These are phyloP conservation scores for Alces alces DNA, from an alignment of 2,113 vertebrate species.

Conservation along the genomic window DNA sequence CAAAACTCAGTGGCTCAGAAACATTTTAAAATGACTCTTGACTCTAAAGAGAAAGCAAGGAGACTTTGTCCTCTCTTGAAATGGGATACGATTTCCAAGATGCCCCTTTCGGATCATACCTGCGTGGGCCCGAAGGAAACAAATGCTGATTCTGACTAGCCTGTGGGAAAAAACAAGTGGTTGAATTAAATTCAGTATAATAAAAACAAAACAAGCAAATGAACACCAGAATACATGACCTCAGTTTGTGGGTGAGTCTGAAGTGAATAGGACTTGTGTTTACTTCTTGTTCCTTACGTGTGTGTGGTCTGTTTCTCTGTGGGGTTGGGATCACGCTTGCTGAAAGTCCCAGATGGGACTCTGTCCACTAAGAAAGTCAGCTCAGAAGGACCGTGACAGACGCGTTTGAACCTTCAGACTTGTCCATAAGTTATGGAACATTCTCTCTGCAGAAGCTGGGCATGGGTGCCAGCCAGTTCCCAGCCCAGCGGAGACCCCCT, in stretches of 20 bases:
- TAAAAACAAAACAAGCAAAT: background rate
- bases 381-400: background rate
- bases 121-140: background rate
- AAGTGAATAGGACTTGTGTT: background rate
- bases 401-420: rapidly evolving
- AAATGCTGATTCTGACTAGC: background rate
- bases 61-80: background rate
- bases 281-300: background rate
- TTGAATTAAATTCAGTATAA: background rate
- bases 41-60: background rate
- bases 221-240: rapidly evolving
- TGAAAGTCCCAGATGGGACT: background rate
- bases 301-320: no score
- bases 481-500: background rate
- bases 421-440: background rate
- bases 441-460: background rate
- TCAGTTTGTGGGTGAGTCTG: background rate
- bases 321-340: background rate
- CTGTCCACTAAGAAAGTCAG: background rate
- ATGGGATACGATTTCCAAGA: background rate
- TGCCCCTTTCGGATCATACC: background rate
- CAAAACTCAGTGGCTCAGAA: background rate
- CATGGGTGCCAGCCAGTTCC: background rate
- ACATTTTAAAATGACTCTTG: background rate
- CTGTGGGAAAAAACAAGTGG: background rate